A percentile compares a stretch with the other conserved stretches of the same genome.
Evolutionary conservation across 2,113 vertebrate genomes (phyloP).

Genomic region (Sander vitreus): DNA sequence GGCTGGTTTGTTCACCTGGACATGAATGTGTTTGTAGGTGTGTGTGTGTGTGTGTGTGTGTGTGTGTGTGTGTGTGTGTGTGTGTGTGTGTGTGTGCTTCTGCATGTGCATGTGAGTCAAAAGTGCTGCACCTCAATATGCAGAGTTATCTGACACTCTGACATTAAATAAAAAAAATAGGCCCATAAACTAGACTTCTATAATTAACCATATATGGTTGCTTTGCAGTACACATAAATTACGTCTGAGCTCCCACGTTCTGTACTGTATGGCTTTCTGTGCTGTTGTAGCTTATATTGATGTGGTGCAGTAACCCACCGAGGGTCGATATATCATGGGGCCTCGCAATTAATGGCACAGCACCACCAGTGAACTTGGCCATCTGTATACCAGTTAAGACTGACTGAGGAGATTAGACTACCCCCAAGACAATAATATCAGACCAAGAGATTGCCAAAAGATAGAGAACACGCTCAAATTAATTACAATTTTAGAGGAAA

Average conservation of each 20-base stretch:
- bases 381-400: constrained; percentile 64
- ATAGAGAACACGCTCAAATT: not conserved
- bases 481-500: too few relatives aligned
- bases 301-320: constrained; percentile 76
- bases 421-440: constrained; percentile 29
- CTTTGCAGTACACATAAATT: constrained; percentile 52
- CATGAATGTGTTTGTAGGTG: too few relatives aligned
- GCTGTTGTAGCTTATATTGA: constrained; percentile 68
- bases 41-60: too few relatives aligned
- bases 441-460: not conserved
- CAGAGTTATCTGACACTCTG: constrained; percentile 7
- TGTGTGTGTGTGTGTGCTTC: not conserved
- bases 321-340: constrained; percentile 74
- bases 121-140: not conserved
- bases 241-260: constrained; percentile 23
- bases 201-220: constrained; percentile 43
- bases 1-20: not conserved
- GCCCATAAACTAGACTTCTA: constrained; percentile 7
- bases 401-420: constrained; percentile 45
- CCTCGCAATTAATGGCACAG: constrained; percentile 77
- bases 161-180: constrained; percentile 24
- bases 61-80: too few relatives aligned
- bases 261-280: constrained; percentile 50
- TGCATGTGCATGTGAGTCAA: constrained; percentile 1
- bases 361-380: constrained; percentile 68